Conservation (phyloP, 2,888 invertebrate genomes). For the Danaus chrysippus region DNA sequence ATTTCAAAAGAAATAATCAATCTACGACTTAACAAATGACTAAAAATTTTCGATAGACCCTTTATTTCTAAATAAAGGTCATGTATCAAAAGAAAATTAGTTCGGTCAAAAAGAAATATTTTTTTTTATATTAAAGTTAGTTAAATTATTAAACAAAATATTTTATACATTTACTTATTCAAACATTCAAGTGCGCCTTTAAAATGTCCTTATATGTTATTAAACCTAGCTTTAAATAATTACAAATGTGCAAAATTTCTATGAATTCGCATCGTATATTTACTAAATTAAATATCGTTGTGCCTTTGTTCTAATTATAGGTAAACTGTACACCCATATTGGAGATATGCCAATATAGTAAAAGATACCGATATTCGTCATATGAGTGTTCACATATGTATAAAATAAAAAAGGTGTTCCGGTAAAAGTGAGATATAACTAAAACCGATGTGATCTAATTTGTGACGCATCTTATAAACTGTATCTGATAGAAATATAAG, state of each 20-base stretch:
- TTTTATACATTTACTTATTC: conserved; percentile 7
- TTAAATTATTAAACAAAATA: conserved; percentile 3
- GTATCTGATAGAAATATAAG: too few species aligned
- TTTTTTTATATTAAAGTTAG: neutral
- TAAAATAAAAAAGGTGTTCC: neutral
- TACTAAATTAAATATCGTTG: conserved; percentile 18
- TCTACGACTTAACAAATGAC: neutral
- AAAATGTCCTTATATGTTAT: conserved; percentile 13
- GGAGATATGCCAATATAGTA: conserved; percentile 1
- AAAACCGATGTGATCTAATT: too few species aligned
- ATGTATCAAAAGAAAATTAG: too few species aligned
- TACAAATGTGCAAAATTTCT: conserved; percentile 20
- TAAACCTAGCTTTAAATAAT: conserved; percentile 5
- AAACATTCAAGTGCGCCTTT: conserved; percentile 12
- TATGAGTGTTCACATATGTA: neutral
- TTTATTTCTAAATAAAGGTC: too few species aligned
- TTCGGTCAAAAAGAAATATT: too few species aligned
- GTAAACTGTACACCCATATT: neutral
- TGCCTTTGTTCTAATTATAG: conserved; percentile 9
- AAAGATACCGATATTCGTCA: neutral
- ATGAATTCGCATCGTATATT: conserved; percentile 20
- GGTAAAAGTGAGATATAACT: too few species aligned
- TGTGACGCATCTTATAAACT: too few species aligned
- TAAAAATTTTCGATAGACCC: neutral
- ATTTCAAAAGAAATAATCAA: neutral